Evolutionary conservation across 2,888 invertebrate species (phyloP).

Genomic region (Agrochola litura): DNA sequence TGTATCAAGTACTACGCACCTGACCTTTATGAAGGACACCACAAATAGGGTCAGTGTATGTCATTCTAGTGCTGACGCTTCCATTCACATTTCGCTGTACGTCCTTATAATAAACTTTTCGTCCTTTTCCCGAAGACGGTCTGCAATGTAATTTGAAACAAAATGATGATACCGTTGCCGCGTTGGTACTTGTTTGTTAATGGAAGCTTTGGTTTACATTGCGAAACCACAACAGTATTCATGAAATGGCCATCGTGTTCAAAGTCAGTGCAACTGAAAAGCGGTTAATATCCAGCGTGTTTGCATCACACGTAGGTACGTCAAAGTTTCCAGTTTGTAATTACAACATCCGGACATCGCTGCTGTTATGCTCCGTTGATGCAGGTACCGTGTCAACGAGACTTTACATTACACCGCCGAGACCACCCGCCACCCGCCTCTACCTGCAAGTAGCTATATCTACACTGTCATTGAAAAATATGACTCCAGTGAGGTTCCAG

Average conservation of each 20-base stretch:
- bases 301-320: conserved; percentile 35
- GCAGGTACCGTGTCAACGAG: conserved; percentile 69
- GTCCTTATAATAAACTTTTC: conserved; percentile 1
- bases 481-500: conserved; percentile 52
- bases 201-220: not conserved
- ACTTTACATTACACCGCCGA: conserved; percentile 68
- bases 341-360: conserved; percentile 47
- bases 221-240: conserved; percentile 8
- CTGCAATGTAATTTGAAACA: not conserved
- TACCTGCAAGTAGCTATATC: conserved; percentile 53
- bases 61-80: conserved; percentile 4
- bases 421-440: conserved; percentile 56
- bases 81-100: conserved; percentile 11
- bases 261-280: conserved; percentile 24
- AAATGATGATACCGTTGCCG: not conserved
- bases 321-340: conserved; percentile 56
- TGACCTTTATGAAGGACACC: conserved; percentile 43
- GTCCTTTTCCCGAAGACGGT: conserved; percentile 18
- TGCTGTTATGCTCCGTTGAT: conserved; percentile 60
- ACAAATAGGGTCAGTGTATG: conserved; percentile 27
- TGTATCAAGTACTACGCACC: conserved; percentile 24
- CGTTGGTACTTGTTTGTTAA: not conserved
- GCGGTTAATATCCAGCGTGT: conserved; percentile 35
- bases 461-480: conserved; percentile 65
- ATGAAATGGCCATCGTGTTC: conserved; percentile 7